Conservation (phyloP, 2,113 vertebrate species). For the Verasper variegatus region DNA sequence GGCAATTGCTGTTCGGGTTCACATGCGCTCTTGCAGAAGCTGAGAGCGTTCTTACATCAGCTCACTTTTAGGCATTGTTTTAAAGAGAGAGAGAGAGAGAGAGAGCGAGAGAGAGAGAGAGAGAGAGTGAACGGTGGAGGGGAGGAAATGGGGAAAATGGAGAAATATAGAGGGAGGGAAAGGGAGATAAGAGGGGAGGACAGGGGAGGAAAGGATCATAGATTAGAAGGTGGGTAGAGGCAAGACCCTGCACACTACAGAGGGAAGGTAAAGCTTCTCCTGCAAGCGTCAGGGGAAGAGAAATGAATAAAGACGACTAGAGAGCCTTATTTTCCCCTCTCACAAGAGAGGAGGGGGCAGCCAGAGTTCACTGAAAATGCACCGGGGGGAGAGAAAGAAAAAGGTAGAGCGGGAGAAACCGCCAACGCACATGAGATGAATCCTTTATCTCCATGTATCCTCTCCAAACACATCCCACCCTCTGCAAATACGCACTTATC, state of each 20-base stretch:
- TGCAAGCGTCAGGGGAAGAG: conserved; percentile 7
- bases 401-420: conserved; percentile 35
- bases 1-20: conserved; percentile 1
- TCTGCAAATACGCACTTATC: conserved; percentile 50
- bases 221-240: conserved; percentile 29
- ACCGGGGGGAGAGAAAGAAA: conserved; percentile 40
- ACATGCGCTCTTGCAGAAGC: conserved; percentile 48
- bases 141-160: conserved; percentile 7
- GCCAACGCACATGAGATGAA: conserved; percentile 42
- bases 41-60: conserved; percentile 58
- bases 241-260: not conserved
- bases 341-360: not conserved
- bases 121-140: not conserved
- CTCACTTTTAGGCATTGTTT: conserved; percentile 36
- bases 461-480: conserved; percentile 55
- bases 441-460: conserved; percentile 27
- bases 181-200: conserved; percentile 33
- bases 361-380: conserved; percentile 78
- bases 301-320: conserved; percentile 28
- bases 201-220: conserved; percentile 1
- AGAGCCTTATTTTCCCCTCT: conserved; percentile 21
- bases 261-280: conserved; percentile 36
- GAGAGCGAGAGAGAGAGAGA: not conserved
- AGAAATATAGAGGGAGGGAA: not conserved
- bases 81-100: not conserved